Evolutionary conservation across 2,113 vertebrate species (phyloP), one percentile per base, ranked within the genome.

Genomic region (Corythoichthys haematopterus): DNA sequence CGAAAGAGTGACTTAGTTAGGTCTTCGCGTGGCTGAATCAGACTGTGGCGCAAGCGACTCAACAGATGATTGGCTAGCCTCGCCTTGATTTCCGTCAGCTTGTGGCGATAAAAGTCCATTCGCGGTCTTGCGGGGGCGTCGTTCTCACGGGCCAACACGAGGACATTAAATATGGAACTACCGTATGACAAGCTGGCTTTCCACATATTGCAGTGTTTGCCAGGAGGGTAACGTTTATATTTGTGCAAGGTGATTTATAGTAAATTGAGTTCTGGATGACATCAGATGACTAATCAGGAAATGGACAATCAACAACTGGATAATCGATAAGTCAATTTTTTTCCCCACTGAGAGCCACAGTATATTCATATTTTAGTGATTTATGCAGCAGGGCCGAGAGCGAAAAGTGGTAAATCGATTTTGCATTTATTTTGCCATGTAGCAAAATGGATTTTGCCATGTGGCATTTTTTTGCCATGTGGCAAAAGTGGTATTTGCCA

Each of bases 161-260:
- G 67, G 65, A 81, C 72, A 74, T 78, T 36, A 81, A 64, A 51
- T 16, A 0, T 57, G 69, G 56, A 80, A 71, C 71, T 70, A 65
- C 64, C 45, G 60, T 20, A 78, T 67, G 73, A 75, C 80, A 72
- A 78, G 69, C 60, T 68, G 72, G 66, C 69, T 65, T 70, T 78
- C 64, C 64, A 65, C 58, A 71, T 63, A 62, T 59, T 16, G 33
- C 35, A 33, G 61, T 65, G 57, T 66, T 75, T 68, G 74, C 65
- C 73, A 64, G 53, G 52, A 70, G 57, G 16, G 12, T 12, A 12
- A 2, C 43, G 63, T 71, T 70, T 71, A 59, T 46, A 70, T 76
- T 4, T 66, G 61, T 56, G 28, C 14, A 9, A 0, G 13, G 36
- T 2, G 2, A 12, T 36, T 11, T 33, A 28, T 28, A 28, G 20